A percentile compares a stretch with the other conserved stretches of the same genome.
phyloP scores from a whole-genome alignment of 2,888 invertebrate species.

The Pachycephus smyrnensis region DNA sequence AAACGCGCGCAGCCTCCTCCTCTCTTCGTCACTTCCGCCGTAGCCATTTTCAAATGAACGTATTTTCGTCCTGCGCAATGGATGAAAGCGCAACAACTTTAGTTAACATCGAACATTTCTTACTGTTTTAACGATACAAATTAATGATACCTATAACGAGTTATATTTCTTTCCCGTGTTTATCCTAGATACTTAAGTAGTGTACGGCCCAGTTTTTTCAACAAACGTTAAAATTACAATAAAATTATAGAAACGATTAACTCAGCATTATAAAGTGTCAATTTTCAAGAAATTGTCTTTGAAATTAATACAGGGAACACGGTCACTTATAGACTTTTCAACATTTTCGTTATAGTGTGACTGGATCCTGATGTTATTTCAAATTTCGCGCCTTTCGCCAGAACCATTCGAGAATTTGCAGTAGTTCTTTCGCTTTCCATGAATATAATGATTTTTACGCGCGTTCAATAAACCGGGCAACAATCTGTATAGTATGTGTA shows the following conservation, averaged over 20 bases:
- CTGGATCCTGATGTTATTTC: background rate
- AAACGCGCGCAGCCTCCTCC: too few relatives aligned
- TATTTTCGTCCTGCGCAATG: slow-evolving; percentile 48
- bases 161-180: slow-evolving; percentile 28
- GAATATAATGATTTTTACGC: slow-evolving; percentile 30
- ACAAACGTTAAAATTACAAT: slow-evolving; percentile 28
- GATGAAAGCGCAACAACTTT: slow-evolving; percentile 42
- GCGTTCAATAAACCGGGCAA: slow-evolving; percentile 25
- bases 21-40: too few relatives aligned
- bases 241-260: background rate
- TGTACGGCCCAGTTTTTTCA: slow-evolving; percentile 29
- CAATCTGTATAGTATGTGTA: slow-evolving; percentile 34
- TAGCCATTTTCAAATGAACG: slow-evolving; percentile 37
- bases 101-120: slow-evolving; percentile 49
- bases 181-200: slow-evolving; percentile 43
- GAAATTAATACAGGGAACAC: background rate
- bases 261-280: background rate
- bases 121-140: slow-evolving; percentile 44
- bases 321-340: background rate
- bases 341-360: background rate
- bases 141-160: slow-evolving; percentile 34
- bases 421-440: slow-evolving; percentile 15
- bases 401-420: background rate
- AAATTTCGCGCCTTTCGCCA: background rate
- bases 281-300: background rate